Base-by-base conservation (phyloP, 1,140 invertebrate species). In the Trachelipus rathkii region DNA sequence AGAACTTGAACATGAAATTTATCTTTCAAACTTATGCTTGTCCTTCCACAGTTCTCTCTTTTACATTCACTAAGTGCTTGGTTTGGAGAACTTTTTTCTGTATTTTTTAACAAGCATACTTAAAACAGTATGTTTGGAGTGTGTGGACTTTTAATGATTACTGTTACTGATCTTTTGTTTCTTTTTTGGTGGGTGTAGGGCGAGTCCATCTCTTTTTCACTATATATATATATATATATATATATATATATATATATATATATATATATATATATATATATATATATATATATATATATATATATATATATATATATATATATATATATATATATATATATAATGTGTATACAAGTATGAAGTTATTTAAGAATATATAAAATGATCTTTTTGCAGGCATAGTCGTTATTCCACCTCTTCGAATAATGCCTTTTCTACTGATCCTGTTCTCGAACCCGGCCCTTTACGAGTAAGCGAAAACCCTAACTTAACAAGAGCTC, bases 401-500 rank as follows among this genome's bases (percentile, higher is more conserved):
- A 23, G 68, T 43, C 33, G 50, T 53, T 44, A 19, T 45, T 60
- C 72, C 0, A 7, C 21, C 3, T 15, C 50, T 15, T 13, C 50
- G 8, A 60, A 60, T 19, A 60, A 60, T 60, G 11, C 50, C 11
- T 60, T 60, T 19, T 60, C 50, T 9, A 43, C 75, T 46, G 79
- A 81, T 74, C 78, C 79, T 33, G 67, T 15, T 13, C 66, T 78
- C 15, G 69, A 76, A 24, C 73, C 74, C 70, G 70, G 73, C 15
- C 72, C 78, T 66, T 33, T 67, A 23, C 72, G 68, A n/a, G 73
- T 70, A 0, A 77, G 78, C 73, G 80, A 79, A 67, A 79, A 82
- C 75, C 60, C 79, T 19, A 72, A 88, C 75, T 86, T 94, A 75
- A 90, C 92, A 0, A 92, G 95, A 83, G 93, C 93, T 15, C 93